Base-by-base conservation (phyloP, 2,113 vertebrate species). In the Chelonoidis abingdonii region DNA sequence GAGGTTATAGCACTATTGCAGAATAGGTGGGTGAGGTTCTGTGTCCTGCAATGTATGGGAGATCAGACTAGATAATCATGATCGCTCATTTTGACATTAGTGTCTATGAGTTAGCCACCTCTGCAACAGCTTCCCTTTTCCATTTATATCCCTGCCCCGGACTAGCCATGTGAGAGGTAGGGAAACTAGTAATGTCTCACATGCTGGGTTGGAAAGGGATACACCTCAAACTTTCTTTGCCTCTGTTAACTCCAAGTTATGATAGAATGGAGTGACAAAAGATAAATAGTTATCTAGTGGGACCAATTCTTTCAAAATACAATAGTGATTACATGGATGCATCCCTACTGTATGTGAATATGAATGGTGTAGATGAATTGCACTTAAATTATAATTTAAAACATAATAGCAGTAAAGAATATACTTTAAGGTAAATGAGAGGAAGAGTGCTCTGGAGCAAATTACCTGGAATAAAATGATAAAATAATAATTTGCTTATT, bases 241-340 rank as follows among this genome's bases (percentile, higher is more conserved):
- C 62, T 95, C 82, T 17, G 31, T 16, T 21, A 84, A 8, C 24
- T 16, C 52, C 38, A 8, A 25, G 5, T 44, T 27, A 13, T 10
- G 0, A 10, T 35, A 13, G 8, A 0, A 10, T 19, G 2, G 38
- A 25, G 3, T n/a, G 76, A 16, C 10, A 86, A 41, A 3, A 27
- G 38, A 5, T 38, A 22, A 86, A 75, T 47, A 56, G 89, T 31
- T 31, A 31, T 1, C 35, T 38, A 81, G n/a, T 78, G 35, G 0
- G 3, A 22, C 65, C 7, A 85, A 91, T 76, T 69, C 56, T 76
- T 80, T 8, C 41, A n/a, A 41, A 56, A 1, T 41, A 21, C 10
- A 84, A 2, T 21, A 41, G 8, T 16, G n/a, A 62, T 11, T 12
- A 3, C 16, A 35, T 8, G 35, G 31, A 7, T 75, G 84, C 19